These are phyloP conservation scores for Pangasius sanitwongsei DNA, from an alignment of 2,797 vertebrate species.

Conservation along the genomic window DNA sequence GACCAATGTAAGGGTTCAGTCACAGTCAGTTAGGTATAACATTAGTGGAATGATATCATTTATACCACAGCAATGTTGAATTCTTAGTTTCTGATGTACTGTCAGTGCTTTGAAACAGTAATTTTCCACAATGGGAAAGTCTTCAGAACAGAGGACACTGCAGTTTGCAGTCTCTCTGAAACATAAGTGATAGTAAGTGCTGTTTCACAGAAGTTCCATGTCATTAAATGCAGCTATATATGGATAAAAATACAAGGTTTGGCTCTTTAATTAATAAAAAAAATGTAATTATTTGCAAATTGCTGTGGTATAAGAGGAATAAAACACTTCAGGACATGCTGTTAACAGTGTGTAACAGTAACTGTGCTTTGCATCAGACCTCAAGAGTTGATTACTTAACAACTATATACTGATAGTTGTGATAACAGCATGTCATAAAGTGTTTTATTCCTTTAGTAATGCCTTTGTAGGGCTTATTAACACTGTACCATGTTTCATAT, in stretches of 20 bases:
- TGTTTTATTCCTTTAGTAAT: not conserved
- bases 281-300: not conserved
- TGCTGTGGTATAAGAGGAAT: not conserved
- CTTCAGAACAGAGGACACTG: not conserved
- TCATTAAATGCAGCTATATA: not conserved
- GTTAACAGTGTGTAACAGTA: not conserved
- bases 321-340: not conserved
- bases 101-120: not conserved
- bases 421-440: not conserved
- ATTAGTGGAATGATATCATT: not conserved
- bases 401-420: not conserved
- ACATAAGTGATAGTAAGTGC: not conserved
- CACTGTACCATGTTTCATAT: not conserved
- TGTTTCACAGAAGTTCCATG: not conserved
- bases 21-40: not conserved
- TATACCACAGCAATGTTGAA: not conserved
- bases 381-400: too few relatives aligned
- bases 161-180: not conserved
- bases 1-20: not conserved
- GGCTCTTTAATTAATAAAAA: not conserved
- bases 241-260: not conserved
- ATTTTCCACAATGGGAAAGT: not conserved
- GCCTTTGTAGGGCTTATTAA: not conserved
- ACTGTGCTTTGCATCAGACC: not conserved
- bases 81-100: not conserved